These are phyloP conservation scores for Lepilemur septentrionalis DNA, from an alignment of 2,797 vertebrate genomes.

Conservation along the genomic window DNA sequence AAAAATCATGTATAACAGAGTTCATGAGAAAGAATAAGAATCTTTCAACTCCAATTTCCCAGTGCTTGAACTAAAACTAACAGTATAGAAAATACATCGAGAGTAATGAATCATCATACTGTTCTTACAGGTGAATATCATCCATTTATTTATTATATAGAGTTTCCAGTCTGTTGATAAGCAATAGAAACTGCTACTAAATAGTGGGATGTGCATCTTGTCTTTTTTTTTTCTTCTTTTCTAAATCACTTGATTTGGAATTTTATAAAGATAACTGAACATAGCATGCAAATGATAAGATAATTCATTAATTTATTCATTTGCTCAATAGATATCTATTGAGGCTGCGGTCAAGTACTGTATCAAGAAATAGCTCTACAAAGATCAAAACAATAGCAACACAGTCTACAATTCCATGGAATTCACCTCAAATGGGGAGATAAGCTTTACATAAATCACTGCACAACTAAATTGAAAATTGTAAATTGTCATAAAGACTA, in stretches of 20 bases:
- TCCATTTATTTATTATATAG: background rate
- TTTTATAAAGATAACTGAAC: background rate
- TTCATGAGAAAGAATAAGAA: background rate
- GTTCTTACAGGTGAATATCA: background rate
- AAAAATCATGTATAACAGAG: background rate
- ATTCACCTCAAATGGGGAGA: background rate
- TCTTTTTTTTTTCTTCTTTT: background rate
- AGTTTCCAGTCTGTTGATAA: background rate
- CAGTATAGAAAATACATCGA: background rate
- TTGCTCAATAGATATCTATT: background rate
- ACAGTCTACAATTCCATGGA: background rate
- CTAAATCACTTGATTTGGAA: background rate
- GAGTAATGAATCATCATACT: background rate
- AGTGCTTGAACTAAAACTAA: slow-evolving; percentile 5
- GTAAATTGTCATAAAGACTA: background rate
- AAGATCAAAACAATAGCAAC: background rate
- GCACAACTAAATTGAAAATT: background rate
- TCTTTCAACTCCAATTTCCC: background rate
- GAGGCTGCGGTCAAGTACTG: background rate
- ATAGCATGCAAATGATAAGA: background rate
- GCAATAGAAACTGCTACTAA: background rate
- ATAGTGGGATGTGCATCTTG: background rate
- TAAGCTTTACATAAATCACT: background rate
- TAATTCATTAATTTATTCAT: background rate
- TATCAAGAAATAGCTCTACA: background rate